Conservation (phyloP, 2,113 vertebrate species). For the Bostrychus sinensis region DNA sequence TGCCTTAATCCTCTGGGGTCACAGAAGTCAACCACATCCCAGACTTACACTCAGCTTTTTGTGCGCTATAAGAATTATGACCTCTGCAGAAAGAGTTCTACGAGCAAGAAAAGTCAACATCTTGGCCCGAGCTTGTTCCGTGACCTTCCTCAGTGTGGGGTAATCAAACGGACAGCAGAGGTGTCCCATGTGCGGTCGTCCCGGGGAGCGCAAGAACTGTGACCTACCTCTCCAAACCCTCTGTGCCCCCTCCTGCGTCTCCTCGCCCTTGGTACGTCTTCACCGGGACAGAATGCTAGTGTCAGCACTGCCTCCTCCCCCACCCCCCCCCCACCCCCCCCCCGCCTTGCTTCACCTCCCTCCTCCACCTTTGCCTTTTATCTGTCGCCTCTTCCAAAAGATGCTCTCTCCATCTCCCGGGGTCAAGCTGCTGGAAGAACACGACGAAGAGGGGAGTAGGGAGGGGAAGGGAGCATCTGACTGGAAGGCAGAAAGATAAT, state of each 20-base stretch:
- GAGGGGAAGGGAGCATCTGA: slow-evolving; percentile 45
- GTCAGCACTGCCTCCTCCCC: slow-evolving; percentile 67
- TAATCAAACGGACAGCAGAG: slow-evolving; percentile 24
- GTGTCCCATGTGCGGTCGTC: slow-evolving; percentile 27
- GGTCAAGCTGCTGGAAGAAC: slow-evolving; percentile 52
- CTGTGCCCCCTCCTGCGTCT: slow-evolving; percentile 9
- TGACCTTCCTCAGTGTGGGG: slow-evolving; percentile 21
- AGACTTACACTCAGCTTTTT: slow-evolving; percentile 3
- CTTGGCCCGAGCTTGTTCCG: neutral
- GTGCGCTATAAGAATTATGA: neutral
- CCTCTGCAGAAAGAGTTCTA: neutral
- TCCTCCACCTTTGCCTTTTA: slow-evolving; percentile 60
- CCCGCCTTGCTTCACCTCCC: slow-evolving; percentile 36
- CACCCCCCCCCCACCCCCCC: slow-evolving; percentile 39
- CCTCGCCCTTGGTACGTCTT: slow-evolving; percentile 83
- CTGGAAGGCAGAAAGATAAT: slow-evolving; percentile 61
- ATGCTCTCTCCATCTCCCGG: slow-evolving; percentile 62
- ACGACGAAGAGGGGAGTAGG: neutral
- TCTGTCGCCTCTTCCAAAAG: slow-evolving; percentile 68
- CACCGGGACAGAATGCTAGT: slow-evolving; percentile 72
- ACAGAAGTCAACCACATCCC: no score
- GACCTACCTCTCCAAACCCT: neutral
- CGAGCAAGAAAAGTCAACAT: neutral
- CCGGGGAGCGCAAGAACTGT: slow-evolving; percentile 18
- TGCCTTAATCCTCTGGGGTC: no score